Base-by-base conservation (phyloP, 2,113 vertebrate species). In the Microcebus lehilahytsara region DNA sequence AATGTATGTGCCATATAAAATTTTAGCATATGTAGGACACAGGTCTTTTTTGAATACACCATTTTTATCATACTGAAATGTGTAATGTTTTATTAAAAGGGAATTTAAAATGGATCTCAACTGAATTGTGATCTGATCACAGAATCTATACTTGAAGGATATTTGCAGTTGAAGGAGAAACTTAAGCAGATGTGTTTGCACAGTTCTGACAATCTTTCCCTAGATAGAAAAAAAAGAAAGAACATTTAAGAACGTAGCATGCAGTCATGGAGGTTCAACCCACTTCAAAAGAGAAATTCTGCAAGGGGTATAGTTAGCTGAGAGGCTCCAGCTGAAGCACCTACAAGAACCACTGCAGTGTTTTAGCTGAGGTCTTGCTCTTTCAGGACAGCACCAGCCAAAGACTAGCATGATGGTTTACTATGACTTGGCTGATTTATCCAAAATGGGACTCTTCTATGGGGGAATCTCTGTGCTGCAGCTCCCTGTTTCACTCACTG, bases 61-160 rank as follows among this genome's bases (percentile, higher is more conserved):
- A 71, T 66, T 96, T 94, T 85, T 89, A 83, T 91, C 22, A 49
- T 62, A 53, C 6, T 80, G 30, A 83, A 85, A 96, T 92, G 7
- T 62, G 3, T 58, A 85, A 93, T 93, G 13, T 92, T 92, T 96
- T 92, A 81, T 56, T 85, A 77, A 96, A 96, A 90, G 6, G 0
- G 9, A 85, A 77, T 89, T 93, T 42, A 81, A 27, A 60, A 77
- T 96, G 16, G 13, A 92, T 96, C n/a, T 89, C 60, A 87, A 62
- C 49, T 81, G 67, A 94, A 91, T 60, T 77, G 58, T 97, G 69
- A 80, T 77, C 30, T 79, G 51, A 85, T 93, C 74, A 86, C n/a
- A 74, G 77, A 83, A 77, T 81, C 12, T 22, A 25, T 69, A 27
- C 8, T 77, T 80, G 58, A 93, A 96, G 42, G 14, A 71, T 58